phyloP scores from a whole-genome alignment of 2,113 vertebrate species.

The Quiscalus mexicanus region DNA sequence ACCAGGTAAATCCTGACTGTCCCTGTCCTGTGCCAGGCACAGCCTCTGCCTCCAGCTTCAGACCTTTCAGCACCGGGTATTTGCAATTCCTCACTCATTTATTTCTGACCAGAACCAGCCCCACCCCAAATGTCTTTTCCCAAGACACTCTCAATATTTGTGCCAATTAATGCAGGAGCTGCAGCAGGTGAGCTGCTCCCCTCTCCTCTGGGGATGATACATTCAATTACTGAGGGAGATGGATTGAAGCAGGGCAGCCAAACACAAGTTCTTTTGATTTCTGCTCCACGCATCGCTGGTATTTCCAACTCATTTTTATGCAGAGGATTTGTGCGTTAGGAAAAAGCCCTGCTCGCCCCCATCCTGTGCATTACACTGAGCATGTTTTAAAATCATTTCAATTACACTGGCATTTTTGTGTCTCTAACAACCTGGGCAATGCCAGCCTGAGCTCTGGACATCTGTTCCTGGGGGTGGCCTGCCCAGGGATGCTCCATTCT shows the following conservation, averaged over 20 bases:
- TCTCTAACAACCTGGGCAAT: neutral
- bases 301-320: neutral
- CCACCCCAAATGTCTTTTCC: neutral
- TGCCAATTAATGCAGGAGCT: neutral
- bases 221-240: constrained; percentile 14
- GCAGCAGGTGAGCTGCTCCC: constrained; percentile 27
- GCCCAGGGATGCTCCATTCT: neutral
- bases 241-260: neutral
- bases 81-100: neutral
- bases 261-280: constrained; percentile 18
- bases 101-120: neutral
- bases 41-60: neutral
- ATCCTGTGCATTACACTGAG: neutral
- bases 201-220: neutral
- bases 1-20: accelerated
- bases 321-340: neutral
- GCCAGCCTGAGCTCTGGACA: neutral
- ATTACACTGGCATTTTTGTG: neutral
- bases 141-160: neutral
- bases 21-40: accelerated
- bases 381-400: neutral
- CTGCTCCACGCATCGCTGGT: neutral
- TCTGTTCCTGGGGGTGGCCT: neutral
- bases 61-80: accelerated
- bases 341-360: neutral